A percentile compares a stretch with the other conserved stretches of the same genome.
Evolutionary conservation across 1,140 invertebrate species (phyloP).

Genomic region (Scaptomyza graminum): DNA sequence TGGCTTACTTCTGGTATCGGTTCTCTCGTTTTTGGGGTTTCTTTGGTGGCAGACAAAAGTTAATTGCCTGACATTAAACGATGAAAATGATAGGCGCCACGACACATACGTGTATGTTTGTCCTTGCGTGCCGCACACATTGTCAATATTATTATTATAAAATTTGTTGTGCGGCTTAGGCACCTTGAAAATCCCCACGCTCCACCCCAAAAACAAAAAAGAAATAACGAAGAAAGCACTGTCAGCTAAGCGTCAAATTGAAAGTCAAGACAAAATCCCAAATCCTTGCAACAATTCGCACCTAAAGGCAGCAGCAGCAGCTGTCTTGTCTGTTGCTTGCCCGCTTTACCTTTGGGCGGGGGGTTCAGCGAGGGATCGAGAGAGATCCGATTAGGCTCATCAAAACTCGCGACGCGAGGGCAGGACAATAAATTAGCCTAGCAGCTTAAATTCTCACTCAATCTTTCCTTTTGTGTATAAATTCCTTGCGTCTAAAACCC

Average conservation of each 20-base stretch:
- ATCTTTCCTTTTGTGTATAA: too few species aligned
- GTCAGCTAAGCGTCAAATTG: conserved; percentile 76
- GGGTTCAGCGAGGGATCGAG: conserved; percentile 14
- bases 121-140: conserved; percentile 1
- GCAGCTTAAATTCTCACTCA: conserved; percentile 57
- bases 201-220: too few species aligned
- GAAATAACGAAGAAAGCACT: conserved; percentile 13
- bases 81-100: conserved; percentile 65
- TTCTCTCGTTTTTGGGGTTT: conserved; percentile 7
- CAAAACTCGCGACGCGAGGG: conserved; percentile 28
- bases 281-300: conserved; percentile 40
- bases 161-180: conserved; percentile 34
- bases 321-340: conserved; percentile 77
- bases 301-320: conserved; percentile 37
- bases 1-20: background rate
- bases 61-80: conserved; percentile 81
- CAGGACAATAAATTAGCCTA: conserved; percentile 70
- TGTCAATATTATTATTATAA: conserved; percentile 40
- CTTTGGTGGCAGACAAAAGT: conserved; percentile 68
- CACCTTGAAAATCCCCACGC: conserved; percentile 25
- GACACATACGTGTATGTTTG: conserved; percentile 12
- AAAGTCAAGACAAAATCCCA: conserved; percentile 42
- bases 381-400: conserved; percentile 77
- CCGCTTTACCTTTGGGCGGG: conserved; percentile 45
- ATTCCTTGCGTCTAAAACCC: background rate